phyloP scores from a whole-genome alignment of 2,113 vertebrate species.

The Ranitomeya variabilis region DNA sequence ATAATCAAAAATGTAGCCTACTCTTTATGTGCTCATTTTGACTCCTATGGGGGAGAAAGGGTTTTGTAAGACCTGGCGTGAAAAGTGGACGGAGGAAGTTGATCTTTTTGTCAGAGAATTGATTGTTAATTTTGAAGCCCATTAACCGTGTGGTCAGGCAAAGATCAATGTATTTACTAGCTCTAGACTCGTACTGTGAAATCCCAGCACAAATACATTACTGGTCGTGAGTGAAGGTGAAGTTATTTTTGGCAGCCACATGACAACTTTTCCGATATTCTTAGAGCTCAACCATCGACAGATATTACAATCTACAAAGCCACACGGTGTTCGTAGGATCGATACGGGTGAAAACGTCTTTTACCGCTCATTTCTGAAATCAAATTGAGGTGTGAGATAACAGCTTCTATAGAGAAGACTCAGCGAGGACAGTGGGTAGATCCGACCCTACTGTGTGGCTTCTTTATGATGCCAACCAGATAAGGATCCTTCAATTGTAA shows the following conservation, averaged over 20 bases:
- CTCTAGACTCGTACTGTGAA: neutral
- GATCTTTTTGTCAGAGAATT: neutral
- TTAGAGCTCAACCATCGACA: neutral
- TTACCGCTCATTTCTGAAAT: constrained; percentile 10
- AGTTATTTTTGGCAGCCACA: neutral
- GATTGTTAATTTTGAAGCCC: neutral
- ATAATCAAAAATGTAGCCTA: too few relatives aligned
- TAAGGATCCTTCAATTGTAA: neutral
- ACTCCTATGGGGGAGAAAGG: neutral
- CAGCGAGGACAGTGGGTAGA: neutral
- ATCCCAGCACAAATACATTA: neutral
- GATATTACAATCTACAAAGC: neutral
- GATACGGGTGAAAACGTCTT: neutral
- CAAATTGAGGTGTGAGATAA: neutral
- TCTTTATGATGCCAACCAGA: neutral
- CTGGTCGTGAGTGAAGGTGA: neutral
- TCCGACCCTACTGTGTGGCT: neutral
- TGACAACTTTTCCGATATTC: neutral
- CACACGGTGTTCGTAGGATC: neutral
- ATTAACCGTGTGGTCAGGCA: neutral
- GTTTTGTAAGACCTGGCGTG: neutral
- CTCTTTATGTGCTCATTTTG: neutral
- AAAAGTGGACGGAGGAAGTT: neutral
- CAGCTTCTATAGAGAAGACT: neutral
- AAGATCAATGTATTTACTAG: neutral